A percentile compares a stretch with the other conserved stretches of the same genome.
Conservation (phyloP, 2,888 invertebrate species). For the Folsomia candida region DNA sequence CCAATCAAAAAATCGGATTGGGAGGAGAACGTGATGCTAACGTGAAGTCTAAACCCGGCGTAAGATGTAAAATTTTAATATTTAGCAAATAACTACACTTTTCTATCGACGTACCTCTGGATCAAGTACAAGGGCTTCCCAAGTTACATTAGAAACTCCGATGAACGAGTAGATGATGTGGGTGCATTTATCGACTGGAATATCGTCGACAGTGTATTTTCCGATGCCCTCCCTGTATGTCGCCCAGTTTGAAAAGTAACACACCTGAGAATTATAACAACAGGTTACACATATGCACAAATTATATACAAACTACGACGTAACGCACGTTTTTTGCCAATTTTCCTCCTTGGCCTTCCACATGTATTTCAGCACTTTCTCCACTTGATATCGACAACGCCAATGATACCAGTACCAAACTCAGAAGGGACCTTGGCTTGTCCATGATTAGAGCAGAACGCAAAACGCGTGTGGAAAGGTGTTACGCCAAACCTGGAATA, state of each 20-base stretch:
- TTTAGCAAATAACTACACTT: background rate
- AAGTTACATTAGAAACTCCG: constrained; percentile 74
- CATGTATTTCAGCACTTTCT: constrained; percentile 12
- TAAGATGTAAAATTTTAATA: background rate
- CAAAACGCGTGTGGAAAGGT: too few species aligned
- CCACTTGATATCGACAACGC: constrained; percentile 1
- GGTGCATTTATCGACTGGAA: constrained; percentile 78
- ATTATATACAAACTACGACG: too few species aligned
- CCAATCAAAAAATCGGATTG: too few species aligned
- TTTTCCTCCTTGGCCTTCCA: constrained; percentile 44
- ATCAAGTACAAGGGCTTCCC: constrained; percentile 76
- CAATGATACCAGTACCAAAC: constrained; percentile 1
- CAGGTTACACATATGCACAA: too few species aligned
- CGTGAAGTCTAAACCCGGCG: too few species aligned
- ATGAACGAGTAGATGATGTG: constrained; percentile 86
- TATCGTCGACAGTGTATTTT: constrained; percentile 77
- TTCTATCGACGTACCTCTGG: constrained; percentile 61
- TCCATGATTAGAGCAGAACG: too few species aligned
- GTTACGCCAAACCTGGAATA: too few species aligned
- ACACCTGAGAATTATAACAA: too few species aligned
- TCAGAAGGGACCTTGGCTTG: too few species aligned
- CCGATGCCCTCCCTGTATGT: constrained; percentile 79
- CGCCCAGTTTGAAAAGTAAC: constrained; percentile 74
- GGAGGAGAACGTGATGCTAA: too few species aligned
- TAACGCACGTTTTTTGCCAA: constrained; percentile 41